Base-by-base conservation (phyloP, 2,888 invertebrate species). In the Plebejus anna region DNA sequence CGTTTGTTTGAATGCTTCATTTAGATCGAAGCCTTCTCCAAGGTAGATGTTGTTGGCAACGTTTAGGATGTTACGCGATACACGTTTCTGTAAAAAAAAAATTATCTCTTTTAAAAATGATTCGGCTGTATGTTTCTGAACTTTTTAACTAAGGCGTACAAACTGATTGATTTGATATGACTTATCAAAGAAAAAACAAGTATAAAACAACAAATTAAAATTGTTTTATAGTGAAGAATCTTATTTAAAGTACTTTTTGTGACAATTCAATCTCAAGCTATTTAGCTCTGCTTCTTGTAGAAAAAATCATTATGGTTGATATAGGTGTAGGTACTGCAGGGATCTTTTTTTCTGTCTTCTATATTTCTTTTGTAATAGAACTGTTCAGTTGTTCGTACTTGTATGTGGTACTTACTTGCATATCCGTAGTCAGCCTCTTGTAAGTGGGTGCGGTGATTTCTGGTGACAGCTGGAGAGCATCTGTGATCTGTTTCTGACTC, bases 11-110 rank as follows among this genome's bases (percentile, higher is more conserved):
- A 92, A 94, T 0, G 83, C 79, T 0, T 81, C 81, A 47, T 87
- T 86, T 9, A 94, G 76, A 0, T 80, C 82, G 77, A 93, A 92
- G 0, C 81, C 81, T 7, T 89, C 85, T 0, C 89, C 84, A 0
- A 92, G 78, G 77, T 88, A 92, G n/a, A 94, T 79, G 77, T 87
- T 89, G 81, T 87, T 94, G 0, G 89, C 91, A 7, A 90, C 84
- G 42, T 84, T 87, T 9, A 94, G 78, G 28, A 89, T 84, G 77
- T 91, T 94, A 6, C 83, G 83, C 1, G 89, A 86, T 36, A 80
- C 83, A 3, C 89, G 87, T 79, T 83, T 87, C 94, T 94, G 87
- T 28, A 89, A 90, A 57, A 36, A 36, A 55, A 4, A 13, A 4
- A n/a, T n/a, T 55, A 55, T 16, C 16, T 55, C 55, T 16, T 55